Evolutionary conservation across 2,888 invertebrate species (phyloP).

Genomic region (Ophioninae sp.): DNA sequence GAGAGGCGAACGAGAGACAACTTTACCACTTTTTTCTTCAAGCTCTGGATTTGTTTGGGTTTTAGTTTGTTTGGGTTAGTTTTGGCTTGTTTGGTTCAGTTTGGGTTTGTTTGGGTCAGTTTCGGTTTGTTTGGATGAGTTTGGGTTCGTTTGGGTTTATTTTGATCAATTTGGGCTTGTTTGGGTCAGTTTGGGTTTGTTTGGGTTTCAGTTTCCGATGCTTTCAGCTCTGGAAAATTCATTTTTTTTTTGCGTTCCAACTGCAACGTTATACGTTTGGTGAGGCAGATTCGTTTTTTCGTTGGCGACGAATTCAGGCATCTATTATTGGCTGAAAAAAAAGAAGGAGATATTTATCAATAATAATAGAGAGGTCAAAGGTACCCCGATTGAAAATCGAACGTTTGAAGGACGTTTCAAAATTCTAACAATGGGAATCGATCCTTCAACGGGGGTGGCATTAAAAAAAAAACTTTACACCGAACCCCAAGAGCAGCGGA

Average conservation of each 20-base stretch:
- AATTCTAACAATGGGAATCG: conserved; percentile 49
- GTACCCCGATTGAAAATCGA: conserved; percentile 47
- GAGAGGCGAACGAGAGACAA: conserved; percentile 20
- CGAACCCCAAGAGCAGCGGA: conserved; percentile 54
- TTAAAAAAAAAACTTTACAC: conserved; percentile 67
- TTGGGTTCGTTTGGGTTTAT: too few relatives aligned
- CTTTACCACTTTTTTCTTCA: conserved; percentile 28
- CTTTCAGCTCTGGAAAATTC: conserved; percentile 29
- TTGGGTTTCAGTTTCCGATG: background rate
- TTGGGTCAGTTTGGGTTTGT: too few relatives aligned
- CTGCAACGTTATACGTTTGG: conserved; percentile 17
- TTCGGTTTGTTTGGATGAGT: too few relatives aligned
- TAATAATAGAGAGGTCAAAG: conserved; percentile 32
- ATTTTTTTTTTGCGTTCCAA: background rate
- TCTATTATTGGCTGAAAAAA: conserved; percentile 1
- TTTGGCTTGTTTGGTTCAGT: too few relatives aligned
- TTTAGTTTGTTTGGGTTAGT: too few relatives aligned
- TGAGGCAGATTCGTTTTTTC: conserved; percentile 23
- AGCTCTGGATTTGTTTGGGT: too few relatives aligned
- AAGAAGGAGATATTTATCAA: background rate
- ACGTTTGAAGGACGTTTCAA: conserved; percentile 23
- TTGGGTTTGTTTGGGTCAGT: too few relatives aligned
- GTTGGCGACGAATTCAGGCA: conserved; percentile 32
- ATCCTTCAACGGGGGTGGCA: conserved; percentile 3
- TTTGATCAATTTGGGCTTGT: too few relatives aligned